Percentiles rank a stretch among this genome's conserved stretches.
These are phyloP conservation scores for Stichodactyla mertensii DNA, from an alignment of 64 coral and sea anemone species.

Conservation along the genomic window DNA sequence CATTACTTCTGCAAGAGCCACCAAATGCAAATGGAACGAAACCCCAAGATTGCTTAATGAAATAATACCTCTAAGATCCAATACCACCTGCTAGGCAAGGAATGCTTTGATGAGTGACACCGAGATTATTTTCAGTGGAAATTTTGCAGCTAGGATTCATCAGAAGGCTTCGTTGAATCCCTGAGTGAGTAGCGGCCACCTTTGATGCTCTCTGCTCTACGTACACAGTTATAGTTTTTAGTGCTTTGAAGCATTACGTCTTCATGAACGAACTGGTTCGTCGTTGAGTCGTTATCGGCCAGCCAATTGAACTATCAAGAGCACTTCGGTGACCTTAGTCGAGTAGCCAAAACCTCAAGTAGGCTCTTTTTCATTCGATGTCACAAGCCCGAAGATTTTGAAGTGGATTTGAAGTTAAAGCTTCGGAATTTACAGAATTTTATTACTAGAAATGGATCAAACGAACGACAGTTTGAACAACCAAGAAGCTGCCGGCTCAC, in stretches of 20 bases:
- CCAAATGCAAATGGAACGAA: not conserved
- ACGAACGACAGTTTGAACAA: not conserved
- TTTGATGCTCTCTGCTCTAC: not conserved
- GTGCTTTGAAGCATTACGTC: not conserved
- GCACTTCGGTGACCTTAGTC: not conserved
- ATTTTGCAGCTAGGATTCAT: not conserved
- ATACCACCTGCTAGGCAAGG: not conserved
- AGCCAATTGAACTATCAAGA: not conserved
- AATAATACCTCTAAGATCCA: not conserved
- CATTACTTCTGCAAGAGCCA: not conserved
- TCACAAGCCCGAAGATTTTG: not conserved
- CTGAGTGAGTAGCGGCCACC: not conserved
- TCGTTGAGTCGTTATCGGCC: not conserved
- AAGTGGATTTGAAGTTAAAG: slow-evolving; percentile 4
- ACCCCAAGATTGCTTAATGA: not conserved
- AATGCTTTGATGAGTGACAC: not conserved
- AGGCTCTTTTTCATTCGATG: not conserved
- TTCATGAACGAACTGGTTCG: not conserved
- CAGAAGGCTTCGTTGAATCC: not conserved
- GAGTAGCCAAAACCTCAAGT: not conserved
- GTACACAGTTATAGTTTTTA: not conserved
- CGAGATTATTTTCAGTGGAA: not conserved
- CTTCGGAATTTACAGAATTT: not conserved
- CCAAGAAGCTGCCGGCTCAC: not conserved
- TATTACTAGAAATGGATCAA: not conserved